Evolutionary conservation across 2,113 vertebrate species (phyloP), one percentile per base, ranked within the genome.

Genomic region (Protomyctophum bolini): DNA sequence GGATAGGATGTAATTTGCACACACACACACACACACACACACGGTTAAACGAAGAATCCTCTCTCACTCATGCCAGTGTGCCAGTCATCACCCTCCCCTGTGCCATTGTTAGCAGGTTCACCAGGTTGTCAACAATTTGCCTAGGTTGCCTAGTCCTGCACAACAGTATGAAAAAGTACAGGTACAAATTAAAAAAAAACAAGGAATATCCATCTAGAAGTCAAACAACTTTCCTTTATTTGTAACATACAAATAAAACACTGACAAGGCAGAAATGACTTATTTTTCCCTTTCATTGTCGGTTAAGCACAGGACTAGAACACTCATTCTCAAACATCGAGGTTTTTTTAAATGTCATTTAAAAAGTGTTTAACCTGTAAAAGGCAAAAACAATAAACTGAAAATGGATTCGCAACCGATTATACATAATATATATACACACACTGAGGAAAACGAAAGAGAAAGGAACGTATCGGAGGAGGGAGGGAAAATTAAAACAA

Each of bases 211-310:
- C 6, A 63, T 66, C 68, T 75, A 83, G 80, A 91, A 89, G 86
- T 91, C 82, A 88, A 91, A 90, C 77, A 89, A 90, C 81, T 90
- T 92, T 89, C 83, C 79, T 93, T 91, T 90, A 92, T 91, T 91
- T 91, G 90, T 87, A 88, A 91, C 91, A 91, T 89, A 91, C 91
- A 93, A 94, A 94, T 89, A 89, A 92, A 93, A 93, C 91, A 92
- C 89, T 87, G 86, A 90, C 84, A 90, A 92, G 91, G 91, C 92
- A 89, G 85, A 92, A 84, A 92, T 86, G 86, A 91, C 85, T 86
- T 81, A 74, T 68, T 68, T 86, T 90, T 92, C 90, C 89, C 82
- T 91, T 93, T 91, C 85, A 82, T 84, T 80, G 79, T 87, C 68
- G 75, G 83, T 77, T 78, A 87, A 80, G 77, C 73, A 91, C 83